Conservation (phyloP, 2,888 invertebrate species). For the Mechanitis mazaeus region DNA sequence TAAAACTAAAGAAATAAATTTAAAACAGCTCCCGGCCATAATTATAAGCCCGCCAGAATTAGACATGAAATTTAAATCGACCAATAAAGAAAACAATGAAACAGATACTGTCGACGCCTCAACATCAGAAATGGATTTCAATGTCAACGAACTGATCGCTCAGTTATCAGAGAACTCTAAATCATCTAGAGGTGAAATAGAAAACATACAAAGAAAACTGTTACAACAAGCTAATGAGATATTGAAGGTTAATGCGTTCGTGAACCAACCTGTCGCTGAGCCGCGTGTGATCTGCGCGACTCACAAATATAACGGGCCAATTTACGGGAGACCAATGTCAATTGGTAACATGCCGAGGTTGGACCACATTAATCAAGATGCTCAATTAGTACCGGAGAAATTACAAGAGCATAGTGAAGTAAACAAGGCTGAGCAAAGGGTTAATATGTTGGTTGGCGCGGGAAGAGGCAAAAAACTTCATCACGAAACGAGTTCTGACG, state of each 20-base stretch:
- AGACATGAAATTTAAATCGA: constrained; percentile 62
- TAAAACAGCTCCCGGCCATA: constrained; percentile 51
- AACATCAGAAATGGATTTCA: constrained; percentile 55
- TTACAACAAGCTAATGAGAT: constrained; percentile 69
- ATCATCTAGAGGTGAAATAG: constrained; percentile 66
- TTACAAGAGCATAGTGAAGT: constrained; percentile 60
- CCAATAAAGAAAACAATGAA: constrained; percentile 36
- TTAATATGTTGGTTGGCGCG: constrained; percentile 54
- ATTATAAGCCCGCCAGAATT: constrained; percentile 56
- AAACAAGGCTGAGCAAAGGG: constrained; percentile 69
- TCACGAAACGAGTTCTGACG: constrained; percentile 76
- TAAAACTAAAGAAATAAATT: constrained; percentile 59
- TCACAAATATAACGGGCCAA: constrained; percentile 55
- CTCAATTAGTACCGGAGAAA: constrained; percentile 70
- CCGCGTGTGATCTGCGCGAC: constrained; percentile 56
- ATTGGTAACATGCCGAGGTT: constrained; percentile 18
- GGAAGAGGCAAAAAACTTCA: constrained; percentile 72
- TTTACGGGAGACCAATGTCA: constrained; percentile 50
- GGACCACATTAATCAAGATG: constrained; percentile 44
- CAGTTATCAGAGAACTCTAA: constrained; percentile 65
- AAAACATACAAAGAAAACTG: constrained; percentile 62
- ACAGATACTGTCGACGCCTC: constrained; percentile 30
- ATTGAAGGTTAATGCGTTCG: constrained; percentile 68
- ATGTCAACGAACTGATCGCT: constrained; percentile 65
- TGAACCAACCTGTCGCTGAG: constrained; percentile 45